Conservation (phyloP, 2,888 invertebrate species). For the Cordylochernes scorpioides region DNA sequence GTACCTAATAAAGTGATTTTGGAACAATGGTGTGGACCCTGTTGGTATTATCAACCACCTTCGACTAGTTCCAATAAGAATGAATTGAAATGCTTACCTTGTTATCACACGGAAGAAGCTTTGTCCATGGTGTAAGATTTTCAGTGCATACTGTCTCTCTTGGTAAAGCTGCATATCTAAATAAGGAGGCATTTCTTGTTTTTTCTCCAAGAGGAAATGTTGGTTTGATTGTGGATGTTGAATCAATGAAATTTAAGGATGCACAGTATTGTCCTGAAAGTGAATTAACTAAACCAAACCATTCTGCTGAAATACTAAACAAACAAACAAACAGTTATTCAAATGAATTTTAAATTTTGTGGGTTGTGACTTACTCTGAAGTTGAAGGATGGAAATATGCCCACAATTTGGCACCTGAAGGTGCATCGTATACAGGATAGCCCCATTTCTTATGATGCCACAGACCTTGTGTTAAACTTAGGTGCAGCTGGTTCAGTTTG, state of each 20-base stretch:
- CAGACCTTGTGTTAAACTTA: conserved; percentile 69
- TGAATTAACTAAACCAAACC: conserved; percentile 64
- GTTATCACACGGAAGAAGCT: conserved; percentile 67
- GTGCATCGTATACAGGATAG: conserved; percentile 60
- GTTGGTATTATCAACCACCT: too few species aligned
- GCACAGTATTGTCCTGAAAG: conserved; percentile 86
- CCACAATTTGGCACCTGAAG: conserved; percentile 77
- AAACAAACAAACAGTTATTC: neutral
- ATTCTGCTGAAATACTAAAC: conserved; percentile 23
- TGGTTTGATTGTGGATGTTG: conserved; percentile 54
- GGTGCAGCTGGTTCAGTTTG: conserved; percentile 61
- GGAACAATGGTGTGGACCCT: too few species aligned
- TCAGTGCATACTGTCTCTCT: conserved; percentile 94
- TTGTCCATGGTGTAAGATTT: conserved; percentile 94
- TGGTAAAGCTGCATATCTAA: conserved; percentile 62
- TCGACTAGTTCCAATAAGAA: too few species aligned
- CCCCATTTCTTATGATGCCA: conserved; percentile 89
- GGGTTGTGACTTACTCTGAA: conserved; percentile 6
- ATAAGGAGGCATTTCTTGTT: conserved; percentile 18
- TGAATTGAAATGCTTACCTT: conserved; percentile 28
- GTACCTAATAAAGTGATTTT: too few species aligned
- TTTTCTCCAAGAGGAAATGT: conserved; percentile 39
- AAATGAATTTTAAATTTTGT: neutral
- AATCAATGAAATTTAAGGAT: conserved; percentile 74
- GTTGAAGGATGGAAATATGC: conserved; percentile 51